phyloP scores from a whole-genome alignment of 1,140 invertebrate species.

The Calephelis nemesis region DNA sequence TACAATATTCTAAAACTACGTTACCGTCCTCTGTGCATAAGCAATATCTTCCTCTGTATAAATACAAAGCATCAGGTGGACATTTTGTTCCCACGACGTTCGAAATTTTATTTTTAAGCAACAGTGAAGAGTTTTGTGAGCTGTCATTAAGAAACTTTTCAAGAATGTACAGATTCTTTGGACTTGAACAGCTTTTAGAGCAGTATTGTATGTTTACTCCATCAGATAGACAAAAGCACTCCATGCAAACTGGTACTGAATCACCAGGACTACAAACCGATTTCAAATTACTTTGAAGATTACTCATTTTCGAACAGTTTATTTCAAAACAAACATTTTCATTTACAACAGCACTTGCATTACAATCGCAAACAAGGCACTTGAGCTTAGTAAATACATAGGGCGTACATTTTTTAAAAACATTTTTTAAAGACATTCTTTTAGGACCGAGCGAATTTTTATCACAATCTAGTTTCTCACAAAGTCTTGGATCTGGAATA shows the following conservation, averaged over 20 bases:
- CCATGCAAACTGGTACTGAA: conserved; percentile 52
- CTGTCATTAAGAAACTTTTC: conserved; percentile 49
- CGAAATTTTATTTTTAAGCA: conserved; percentile 39
- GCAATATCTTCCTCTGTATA: conserved; percentile 53
- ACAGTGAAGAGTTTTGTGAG: conserved; percentile 26
- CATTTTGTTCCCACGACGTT: conserved; percentile 33
- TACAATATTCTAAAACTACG: conserved; percentile 48
- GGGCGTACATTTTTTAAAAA: conserved; percentile 38
- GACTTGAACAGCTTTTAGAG: conserved; percentile 46
- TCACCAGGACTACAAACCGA: conserved; percentile 52
- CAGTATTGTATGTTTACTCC: conserved; percentile 51
- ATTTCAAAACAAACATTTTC: conserved; percentile 51
- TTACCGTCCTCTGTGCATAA: conserved; percentile 52
- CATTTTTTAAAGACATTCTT: conserved; percentile 33
- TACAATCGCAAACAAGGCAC: conserved; percentile 65
- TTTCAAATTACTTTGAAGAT: conserved; percentile 33
- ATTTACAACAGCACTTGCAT: conserved; percentile 42
- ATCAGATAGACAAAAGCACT: conserved; percentile 57
- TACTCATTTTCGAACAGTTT: conserved; percentile 43
- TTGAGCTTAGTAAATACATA: conserved; percentile 48
- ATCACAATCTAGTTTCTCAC: conserved; percentile 41
- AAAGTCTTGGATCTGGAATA: conserved; percentile 40
- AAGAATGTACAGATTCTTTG: conserved; percentile 50
- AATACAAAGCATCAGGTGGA: conserved; percentile 46
- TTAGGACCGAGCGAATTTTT: conserved; percentile 25